phyloP scores from a whole-genome alignment of 2,888 invertebrate genomes.

The Drosophila suboccidentalis region DNA sequence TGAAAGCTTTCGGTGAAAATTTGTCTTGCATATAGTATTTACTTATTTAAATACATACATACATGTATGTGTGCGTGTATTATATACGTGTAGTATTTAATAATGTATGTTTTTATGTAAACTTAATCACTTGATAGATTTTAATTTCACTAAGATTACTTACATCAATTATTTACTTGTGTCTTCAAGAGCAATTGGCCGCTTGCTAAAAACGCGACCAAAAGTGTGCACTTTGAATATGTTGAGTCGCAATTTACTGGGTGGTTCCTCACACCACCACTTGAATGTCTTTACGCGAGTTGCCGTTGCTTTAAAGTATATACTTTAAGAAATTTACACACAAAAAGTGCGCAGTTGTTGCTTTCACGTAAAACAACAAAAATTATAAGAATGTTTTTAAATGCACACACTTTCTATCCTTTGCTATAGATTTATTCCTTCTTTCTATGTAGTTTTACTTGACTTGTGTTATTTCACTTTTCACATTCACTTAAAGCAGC shows the following conservation, averaged over 20 bases:
- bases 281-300: constrained; percentile 39
- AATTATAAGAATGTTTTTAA: constrained; percentile 1
- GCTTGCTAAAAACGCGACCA: constrained; percentile 60
- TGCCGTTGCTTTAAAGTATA: constrained; percentile 52
- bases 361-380: constrained; percentile 58
- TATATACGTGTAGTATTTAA: not conserved
- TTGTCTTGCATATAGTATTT: constrained; percentile 23
- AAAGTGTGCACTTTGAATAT: constrained; percentile 43
- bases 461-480: constrained; percentile 41
- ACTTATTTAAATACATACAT: not conserved
- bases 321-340: not conserved
- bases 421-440: constrained; percentile 31
- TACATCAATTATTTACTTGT: constrained; percentile 56
- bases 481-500: constrained; percentile 43
- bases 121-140: not conserved
- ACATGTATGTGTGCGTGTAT: not conserved
- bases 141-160: constrained; percentile 36
- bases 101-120: not conserved
- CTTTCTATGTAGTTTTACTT: constrained; percentile 1
- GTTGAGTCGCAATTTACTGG: constrained; percentile 57
- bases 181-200: constrained; percentile 63
- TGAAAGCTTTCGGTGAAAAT: constrained; percentile 33
- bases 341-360: constrained; percentile 56
- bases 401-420: constrained; percentile 40
- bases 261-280: constrained; percentile 72